phyloP scores from a whole-genome alignment of 2,888 invertebrate species.

The Mongoloraphidia duomilia region DNA sequence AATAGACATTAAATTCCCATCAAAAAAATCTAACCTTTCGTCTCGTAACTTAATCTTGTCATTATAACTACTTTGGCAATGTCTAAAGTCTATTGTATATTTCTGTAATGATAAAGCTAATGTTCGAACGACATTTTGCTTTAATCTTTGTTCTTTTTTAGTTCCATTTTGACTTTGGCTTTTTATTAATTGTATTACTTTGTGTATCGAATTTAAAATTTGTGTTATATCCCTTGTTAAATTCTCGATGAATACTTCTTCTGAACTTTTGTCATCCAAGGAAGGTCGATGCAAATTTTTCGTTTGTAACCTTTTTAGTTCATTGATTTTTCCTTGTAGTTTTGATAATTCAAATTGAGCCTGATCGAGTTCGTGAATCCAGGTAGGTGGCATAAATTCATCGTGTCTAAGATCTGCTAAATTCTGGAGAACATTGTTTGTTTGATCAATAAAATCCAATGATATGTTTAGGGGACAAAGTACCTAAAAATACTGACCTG shows the following conservation, averaged over 20 bases:
- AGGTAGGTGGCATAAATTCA: slow-evolving; percentile 54
- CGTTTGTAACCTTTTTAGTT: slow-evolving; percentile 71
- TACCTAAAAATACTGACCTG: slow-evolving; percentile 37
- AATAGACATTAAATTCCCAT: not conserved
- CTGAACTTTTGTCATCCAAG: slow-evolving; percentile 71
- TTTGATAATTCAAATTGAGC: slow-evolving; percentile 73
- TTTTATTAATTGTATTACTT: slow-evolving; percentile 56
- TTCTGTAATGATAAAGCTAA: slow-evolving; percentile 80
- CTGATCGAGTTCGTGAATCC: slow-evolving; percentile 79
- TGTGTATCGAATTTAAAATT: slow-evolving; percentile 58
- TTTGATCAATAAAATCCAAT: not conserved
- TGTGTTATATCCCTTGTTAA: slow-evolving; percentile 75
- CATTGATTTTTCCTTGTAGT: slow-evolving; percentile 64
- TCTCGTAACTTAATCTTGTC: slow-evolving; percentile 79
- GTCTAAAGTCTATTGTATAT: slow-evolving; percentile 66
- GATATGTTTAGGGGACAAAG: not conserved
- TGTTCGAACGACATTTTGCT: slow-evolving; percentile 71
- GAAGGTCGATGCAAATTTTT: slow-evolving; percentile 77
- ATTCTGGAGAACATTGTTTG: not conserved
- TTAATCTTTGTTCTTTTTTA: slow-evolving; percentile 60
- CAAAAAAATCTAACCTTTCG: slow-evolving; percentile 55
- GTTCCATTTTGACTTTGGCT: slow-evolving; percentile 43
- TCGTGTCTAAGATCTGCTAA: not conserved
- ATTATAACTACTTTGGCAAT: slow-evolving; percentile 75
- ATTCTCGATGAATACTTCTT: slow-evolving; percentile 75